These are phyloP conservation scores for Aplodontia rufa DNA, from an alignment of 2,113 vertebrate genomes.

Conservation along the genomic window DNA sequence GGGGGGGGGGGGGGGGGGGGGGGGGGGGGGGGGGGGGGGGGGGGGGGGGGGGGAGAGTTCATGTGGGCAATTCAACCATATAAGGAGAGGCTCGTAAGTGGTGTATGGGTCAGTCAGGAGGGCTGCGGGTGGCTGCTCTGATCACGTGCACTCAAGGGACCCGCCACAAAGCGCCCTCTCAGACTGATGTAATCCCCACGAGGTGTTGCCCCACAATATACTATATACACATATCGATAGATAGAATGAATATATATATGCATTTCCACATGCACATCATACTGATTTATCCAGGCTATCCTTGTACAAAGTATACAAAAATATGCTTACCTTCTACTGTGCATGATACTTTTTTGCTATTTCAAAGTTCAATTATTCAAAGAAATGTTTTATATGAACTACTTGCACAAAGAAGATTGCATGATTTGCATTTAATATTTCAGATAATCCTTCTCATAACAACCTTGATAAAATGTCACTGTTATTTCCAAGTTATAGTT, in stretches of 20 bases:
- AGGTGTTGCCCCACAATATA: no score
- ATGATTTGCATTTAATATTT: not conserved
- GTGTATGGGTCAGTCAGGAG: no score
- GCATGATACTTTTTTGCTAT: not conserved
- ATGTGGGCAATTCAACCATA: no score
- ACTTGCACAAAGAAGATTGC: not conserved
- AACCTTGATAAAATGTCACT: not conserved
- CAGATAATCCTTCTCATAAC: not conserved
- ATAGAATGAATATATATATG: not conserved
- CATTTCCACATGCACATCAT: not conserved
- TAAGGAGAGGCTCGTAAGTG: no score
- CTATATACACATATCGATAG: no score
- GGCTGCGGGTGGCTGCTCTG: no score
- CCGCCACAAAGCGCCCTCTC: no score
- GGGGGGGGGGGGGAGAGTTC: no score
- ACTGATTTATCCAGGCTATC: not conserved
- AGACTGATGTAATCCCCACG: no score
- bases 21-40: no score
- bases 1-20: no score
- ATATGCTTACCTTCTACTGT: not conserved
- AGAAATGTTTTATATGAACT: not conserved
- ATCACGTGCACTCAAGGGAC: no score
- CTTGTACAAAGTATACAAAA: not conserved
- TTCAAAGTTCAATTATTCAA: not conserved
- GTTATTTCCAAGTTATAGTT: not conserved